phyloP scores from a whole-genome alignment of 2,888 invertebrate species.

The Pterostichus madidus region DNA sequence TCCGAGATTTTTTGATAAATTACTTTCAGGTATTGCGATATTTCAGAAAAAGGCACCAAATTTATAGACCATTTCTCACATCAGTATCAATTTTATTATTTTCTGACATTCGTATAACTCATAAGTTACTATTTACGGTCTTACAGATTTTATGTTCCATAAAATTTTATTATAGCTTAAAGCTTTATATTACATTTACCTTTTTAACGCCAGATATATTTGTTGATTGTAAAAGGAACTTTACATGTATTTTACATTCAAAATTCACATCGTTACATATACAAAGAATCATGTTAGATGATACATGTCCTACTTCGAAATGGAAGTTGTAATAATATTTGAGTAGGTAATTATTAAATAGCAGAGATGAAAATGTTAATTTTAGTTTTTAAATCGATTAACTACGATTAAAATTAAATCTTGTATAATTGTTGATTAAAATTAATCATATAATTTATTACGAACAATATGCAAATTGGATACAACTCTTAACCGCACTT shows the following conservation, averaged over 20 bases:
- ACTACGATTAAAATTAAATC: too few relatives aligned
- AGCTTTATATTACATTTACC: background rate
- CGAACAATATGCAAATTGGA: too few relatives aligned
- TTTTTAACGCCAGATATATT: background rate
- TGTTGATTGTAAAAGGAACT: background rate
- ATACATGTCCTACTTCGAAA: too few relatives aligned
- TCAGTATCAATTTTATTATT: slow-evolving; percentile 34
- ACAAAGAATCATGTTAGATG: background rate
- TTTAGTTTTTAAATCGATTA: too few relatives aligned
- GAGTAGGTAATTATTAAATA: too few relatives aligned
- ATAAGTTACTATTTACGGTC: slow-evolving; percentile 30
- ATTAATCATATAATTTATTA: too few relatives aligned
- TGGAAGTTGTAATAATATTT: too few relatives aligned
- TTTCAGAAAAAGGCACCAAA: slow-evolving; percentile 11
- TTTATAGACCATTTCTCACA: slow-evolving; percentile 40
- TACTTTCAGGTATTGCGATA: slow-evolving; percentile 42
- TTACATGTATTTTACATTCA: background rate
- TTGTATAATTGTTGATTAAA: too few relatives aligned
- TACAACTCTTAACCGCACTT: too few relatives aligned
- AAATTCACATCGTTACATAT: background rate
- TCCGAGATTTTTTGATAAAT: slow-evolving; percentile 38
- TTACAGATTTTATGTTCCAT: slow-evolving; percentile 15
- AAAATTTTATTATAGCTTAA: slow-evolving; percentile 16
- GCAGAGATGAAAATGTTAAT: too few relatives aligned
- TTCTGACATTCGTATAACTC: slow-evolving; percentile 32